These are phyloP conservation scores for Ophion costatus DNA, from an alignment of 2,888 invertebrate species.

Conservation along the genomic window DNA sequence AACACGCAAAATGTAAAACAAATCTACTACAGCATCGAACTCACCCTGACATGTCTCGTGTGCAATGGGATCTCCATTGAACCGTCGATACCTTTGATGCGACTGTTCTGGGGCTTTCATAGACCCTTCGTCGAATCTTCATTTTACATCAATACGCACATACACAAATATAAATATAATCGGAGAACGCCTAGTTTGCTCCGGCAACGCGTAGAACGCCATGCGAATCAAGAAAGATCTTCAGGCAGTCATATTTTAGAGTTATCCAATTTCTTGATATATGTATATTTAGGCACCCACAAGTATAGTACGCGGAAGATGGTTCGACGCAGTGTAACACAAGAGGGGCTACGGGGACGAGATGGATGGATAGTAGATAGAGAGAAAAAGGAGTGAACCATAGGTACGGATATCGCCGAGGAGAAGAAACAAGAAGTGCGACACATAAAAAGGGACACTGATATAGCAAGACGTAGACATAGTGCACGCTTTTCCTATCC, in stretches of 20 bases:
- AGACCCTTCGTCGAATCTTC: constrained; percentile 62
- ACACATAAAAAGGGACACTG: constrained; percentile 62
- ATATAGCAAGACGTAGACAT: constrained; percentile 67
- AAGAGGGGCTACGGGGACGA: constrained; percentile 44
- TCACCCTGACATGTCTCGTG: constrained; percentile 34
- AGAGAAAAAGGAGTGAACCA: constrained; percentile 16
- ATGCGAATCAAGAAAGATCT: constrained; percentile 56
- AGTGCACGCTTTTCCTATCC: constrained; percentile 69
- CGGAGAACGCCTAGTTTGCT: constrained; percentile 12
- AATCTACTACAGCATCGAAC: constrained; percentile 50
- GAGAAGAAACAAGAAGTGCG: constrained; percentile 51
- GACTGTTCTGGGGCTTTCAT: constrained; percentile 41
- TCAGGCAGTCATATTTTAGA: constrained; percentile 60
- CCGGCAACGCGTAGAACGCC: neutral
- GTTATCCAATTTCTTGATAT: constrained; percentile 67
- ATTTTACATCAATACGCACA: neutral
- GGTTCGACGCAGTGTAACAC: constrained; percentile 56
- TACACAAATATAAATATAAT: constrained; percentile 18
- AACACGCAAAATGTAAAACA: constrained; percentile 64
- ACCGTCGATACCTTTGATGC: constrained; percentile 68
- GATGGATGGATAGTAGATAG: constrained; percentile 51
- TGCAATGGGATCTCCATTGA: constrained; percentile 29
- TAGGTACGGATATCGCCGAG: constrained; percentile 42
- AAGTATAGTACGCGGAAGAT: constrained; percentile 15
- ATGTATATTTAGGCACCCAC: neutral